Base-by-base conservation (phyloP, 2,113 vertebrate species). In the Cyprinodon variegatus region DNA sequence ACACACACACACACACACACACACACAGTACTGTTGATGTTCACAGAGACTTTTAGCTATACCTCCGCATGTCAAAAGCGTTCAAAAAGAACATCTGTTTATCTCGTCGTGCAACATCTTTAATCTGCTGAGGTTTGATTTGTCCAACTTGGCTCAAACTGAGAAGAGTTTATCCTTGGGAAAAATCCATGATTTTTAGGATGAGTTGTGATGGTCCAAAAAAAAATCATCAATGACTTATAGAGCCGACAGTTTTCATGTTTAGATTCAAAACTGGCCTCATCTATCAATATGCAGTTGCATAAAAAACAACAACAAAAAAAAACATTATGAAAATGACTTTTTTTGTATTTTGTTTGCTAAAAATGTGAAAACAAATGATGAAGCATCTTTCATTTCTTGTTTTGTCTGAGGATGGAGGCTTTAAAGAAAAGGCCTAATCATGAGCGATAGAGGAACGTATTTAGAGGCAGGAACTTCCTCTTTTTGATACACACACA, bases 371-470 rank as follows among this genome's bases (percentile, higher is more conserved):
- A 84, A 79, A 29, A 72, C 14, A 61, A 15, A 38, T 10, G 50
- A 69, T 37, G 59, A 68, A 78, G 61, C 3, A 4, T 20, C 22
- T 10, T 2, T 9, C 14, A 68, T 53, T 71, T 79, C 76, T n/a
- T n/a, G 15, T 71, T 78, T 68, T 17, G 11, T 67, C 4, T 3
- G 10, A 0, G 7, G 11, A 43, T 40, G 60, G 8, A 62, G 2
- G 15, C 22, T 3, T 53, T 15, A 45, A 29, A 59, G 17, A 10
- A 0, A 9, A 20, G 6, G n/a, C 38, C 45, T 36, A 29, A 46
- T 2, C 12, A 17, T 3, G 5, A 60, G 17, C 11, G 36, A 79
- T 67, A 77, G 40, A 64, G 74, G 74, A 84, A 70, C 11, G 45
- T 11, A 12, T 13, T 10, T 13, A n/a, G 17, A 57, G 2, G 1